Evolutionary conservation across 2,888 invertebrate genomes (phyloP), one percentile per base, ranked within the genome.

Genomic region (Drosophila hamatofila): DNA sequence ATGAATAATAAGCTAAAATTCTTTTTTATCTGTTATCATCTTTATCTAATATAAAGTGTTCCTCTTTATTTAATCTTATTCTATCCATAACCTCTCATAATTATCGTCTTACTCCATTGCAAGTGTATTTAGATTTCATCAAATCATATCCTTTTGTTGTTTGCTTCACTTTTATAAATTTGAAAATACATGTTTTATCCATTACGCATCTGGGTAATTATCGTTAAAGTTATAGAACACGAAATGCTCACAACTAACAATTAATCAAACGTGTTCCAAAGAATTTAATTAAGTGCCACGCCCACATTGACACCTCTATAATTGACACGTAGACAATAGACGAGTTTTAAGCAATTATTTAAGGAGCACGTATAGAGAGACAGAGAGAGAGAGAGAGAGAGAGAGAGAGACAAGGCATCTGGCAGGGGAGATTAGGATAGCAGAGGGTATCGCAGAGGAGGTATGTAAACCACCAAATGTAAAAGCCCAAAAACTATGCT

Each of bases 401-500:
- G n/a, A n/a, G n/a, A n/a, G n/a, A n/a, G n/a, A 11, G 16, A 3
- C 23, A 25, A 37, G 23, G 12, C 4, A 25, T 21, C 62, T 80
- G 78, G 58, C 48, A 59, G 54, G 63, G 11, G 16, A 23, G 42
- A 42, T 2, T 1, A 30, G 56, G 62, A 48, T 23, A 12, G 30
- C 3, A 46, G 41, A 12, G 39, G 8, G 25, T 11, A 1, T 0
- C 25, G 2, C 18, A n/a, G 49, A 12, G 54, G 12, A 11, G 18
- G 25, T 16, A 16, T 7, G 46, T 6, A 37, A 41, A 55, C 56
- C 48, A 55, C 48, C 54, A 49, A 54, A 42, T 48, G 48, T 58
- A 66, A 59, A 65, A 60, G 27, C 54, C 70, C 21, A 73, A 75
- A 82, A 86, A 86, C 85, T 89, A 86, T 86, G 89, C 83, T 56